These are phyloP conservation scores for Lasius platythorax DNA, from an alignment of 2,888 invertebrate species.

Conservation along the genomic window DNA sequence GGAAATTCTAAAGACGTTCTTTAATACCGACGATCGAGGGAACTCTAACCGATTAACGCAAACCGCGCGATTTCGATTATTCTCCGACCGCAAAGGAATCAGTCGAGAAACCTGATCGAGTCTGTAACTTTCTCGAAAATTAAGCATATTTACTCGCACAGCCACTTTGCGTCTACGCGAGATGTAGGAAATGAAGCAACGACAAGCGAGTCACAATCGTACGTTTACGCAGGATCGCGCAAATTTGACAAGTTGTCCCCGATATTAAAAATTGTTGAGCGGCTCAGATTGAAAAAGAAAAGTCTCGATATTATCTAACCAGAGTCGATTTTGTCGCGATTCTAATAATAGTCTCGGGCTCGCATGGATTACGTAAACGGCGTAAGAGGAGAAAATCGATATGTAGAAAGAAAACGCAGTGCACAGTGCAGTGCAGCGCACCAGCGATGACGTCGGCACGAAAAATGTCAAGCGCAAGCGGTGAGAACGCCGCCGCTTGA, in stretches of 20 bases:
- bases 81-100: constrained; percentile 57
- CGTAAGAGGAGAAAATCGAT: constrained; percentile 10
- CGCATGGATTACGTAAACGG: neutral
- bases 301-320: no score
- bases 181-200: constrained; percentile 26
- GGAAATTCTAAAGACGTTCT: constrained; percentile 29
- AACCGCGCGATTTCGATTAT: constrained; percentile 62
- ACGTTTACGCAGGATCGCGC: neutral
- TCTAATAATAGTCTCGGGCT: neutral
- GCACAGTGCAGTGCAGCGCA: neutral
- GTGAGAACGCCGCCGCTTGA: constrained; percentile 62
- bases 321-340: no score
- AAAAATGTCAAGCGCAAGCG: constrained; percentile 23
- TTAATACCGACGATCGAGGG: neutral
- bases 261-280: neutral
- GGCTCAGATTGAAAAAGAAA: no score
- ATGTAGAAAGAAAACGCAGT: neutral
- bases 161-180: neutral
- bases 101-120: constrained; percentile 26
- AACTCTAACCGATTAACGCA: constrained; percentile 16
- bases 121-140: constrained; percentile 61
- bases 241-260: neutral
- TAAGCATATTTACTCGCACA: constrained; percentile 37
- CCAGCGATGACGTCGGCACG: constrained; percentile 6
- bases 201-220: constrained; percentile 8